Conservation (phyloP, 2,797 vertebrate species). For the Mallotus villosus region DNA sequence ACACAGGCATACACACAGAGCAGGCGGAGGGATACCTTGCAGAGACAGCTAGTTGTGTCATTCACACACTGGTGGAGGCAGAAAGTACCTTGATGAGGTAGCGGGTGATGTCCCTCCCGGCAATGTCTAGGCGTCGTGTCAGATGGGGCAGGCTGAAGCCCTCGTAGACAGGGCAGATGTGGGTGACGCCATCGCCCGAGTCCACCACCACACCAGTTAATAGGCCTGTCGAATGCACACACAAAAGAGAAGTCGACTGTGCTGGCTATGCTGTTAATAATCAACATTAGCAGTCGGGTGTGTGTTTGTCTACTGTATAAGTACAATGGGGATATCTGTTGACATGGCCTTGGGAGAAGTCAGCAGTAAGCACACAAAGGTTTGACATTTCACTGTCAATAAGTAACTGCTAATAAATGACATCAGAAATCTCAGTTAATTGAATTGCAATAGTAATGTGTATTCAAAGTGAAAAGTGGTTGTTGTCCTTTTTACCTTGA, state of each 20-base stretch:
- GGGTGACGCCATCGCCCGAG: slow-evolving; percentile 90
- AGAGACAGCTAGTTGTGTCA: background rate
- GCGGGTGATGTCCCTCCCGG: slow-evolving; percentile 88
- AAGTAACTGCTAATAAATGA: too few species aligned
- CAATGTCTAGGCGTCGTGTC: slow-evolving; percentile 87
- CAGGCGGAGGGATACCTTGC: background rate
- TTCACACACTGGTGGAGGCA: background rate
- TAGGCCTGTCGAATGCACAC: slow-evolving; percentile 66
- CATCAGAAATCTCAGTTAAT: too few species aligned
- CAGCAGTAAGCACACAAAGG: too few species aligned
- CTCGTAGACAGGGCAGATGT: slow-evolving; percentile 91
- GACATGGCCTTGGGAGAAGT: too few species aligned
- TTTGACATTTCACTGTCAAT: too few species aligned
- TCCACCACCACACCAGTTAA: slow-evolving; percentile 89
- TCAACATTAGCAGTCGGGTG: too few species aligned
- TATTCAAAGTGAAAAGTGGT: background rate
- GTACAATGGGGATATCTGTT: too few species aligned
- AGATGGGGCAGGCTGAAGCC: slow-evolving; percentile 90
- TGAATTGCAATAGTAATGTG: too few species aligned
- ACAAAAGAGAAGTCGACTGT: slow-evolving; percentile 8
- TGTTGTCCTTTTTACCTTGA: slow-evolving; percentile 74
- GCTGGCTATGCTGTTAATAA: too few species aligned
- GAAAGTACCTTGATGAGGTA: slow-evolving; percentile 88
- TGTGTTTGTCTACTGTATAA: too few species aligned
- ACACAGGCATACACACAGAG: background rate